Percentiles rank a stretch among this genome's conserved stretches.
These are phyloP conservation scores for Tichodroma muraria DNA, from an alignment of 2,113 vertebrate genomes.

Conservation along the genomic window DNA sequence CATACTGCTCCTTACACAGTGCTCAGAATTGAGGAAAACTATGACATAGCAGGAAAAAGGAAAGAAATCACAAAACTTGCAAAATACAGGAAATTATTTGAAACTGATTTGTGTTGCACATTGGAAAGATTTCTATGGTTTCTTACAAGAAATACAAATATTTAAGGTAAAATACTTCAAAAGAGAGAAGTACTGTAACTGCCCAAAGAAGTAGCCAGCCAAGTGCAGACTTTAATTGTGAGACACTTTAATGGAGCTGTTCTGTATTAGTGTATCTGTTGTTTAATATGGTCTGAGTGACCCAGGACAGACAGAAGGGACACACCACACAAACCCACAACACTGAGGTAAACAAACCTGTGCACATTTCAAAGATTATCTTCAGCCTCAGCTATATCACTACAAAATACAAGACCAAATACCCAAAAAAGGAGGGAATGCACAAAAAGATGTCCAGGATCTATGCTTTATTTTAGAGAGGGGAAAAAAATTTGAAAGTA, in stretches of 20 bases:
- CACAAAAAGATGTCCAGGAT: neutral
- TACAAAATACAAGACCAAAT: neutral
- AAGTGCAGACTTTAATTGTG: neutral
- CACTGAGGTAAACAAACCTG: neutral
- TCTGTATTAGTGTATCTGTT: neutral
- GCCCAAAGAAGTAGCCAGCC: neutral
- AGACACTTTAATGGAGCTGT: neutral
- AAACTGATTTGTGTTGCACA: neutral
- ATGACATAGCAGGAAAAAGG: neutral
- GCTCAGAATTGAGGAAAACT: neutral
- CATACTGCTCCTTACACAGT: neutral
- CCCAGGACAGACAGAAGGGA: neutral
- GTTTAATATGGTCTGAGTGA: neutral
- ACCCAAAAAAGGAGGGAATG: neutral
- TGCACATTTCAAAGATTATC: neutral
- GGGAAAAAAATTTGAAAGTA: neutral
- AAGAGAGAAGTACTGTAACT: neutral
- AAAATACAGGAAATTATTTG: neutral
- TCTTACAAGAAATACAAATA: neutral
- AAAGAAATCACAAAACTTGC: neutral
- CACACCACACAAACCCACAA: neutral
- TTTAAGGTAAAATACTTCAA: neutral
- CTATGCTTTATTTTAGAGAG: neutral
- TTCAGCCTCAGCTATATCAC: neutral
- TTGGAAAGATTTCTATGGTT: neutral